Conservation (phyloP, 2,888 invertebrate genomes). For the Erynnis tages region DNA sequence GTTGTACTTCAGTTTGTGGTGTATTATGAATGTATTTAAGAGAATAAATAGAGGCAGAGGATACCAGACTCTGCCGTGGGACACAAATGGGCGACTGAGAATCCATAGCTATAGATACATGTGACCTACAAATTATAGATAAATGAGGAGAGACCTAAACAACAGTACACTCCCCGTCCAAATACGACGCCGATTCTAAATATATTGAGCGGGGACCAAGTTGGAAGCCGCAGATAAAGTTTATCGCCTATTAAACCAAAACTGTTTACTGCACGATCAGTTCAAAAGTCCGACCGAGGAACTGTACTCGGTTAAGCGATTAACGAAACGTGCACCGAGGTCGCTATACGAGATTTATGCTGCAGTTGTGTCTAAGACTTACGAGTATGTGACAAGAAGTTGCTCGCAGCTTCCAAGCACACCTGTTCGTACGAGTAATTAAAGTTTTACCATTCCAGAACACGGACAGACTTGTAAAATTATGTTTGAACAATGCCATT, state of each 20-base stretch:
- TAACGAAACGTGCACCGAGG: constrained; percentile 7
- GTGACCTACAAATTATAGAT: background rate
- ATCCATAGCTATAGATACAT: no score
- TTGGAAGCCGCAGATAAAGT: constrained; percentile 30
- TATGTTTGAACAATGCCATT: no score
- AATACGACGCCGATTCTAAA: constrained; percentile 21
- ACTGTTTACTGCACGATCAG: constrained; percentile 33
- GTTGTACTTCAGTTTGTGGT: no score
- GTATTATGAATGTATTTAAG: no score
- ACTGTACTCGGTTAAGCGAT: constrained; percentile 16
- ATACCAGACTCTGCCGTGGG: no score
- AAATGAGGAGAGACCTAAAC: background rate
- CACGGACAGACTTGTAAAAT: no score
- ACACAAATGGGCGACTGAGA: no score
- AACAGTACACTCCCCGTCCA: constrained; percentile 1
- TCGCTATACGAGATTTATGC: background rate
- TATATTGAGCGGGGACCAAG: constrained; percentile 13
- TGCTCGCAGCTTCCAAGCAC: no score
- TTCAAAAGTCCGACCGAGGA: constrained; percentile 22
- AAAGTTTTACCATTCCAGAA: no score
- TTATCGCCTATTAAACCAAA: constrained; percentile 33
- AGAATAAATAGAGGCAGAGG: no score
- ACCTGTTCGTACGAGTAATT: no score
- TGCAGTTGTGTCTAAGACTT: background rate
- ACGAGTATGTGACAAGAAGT: no score